These are phyloP conservation scores for Vulpes ferrilata DNA, from an alignment of 2,113 vertebrate species.

Conservation along the genomic window DNA sequence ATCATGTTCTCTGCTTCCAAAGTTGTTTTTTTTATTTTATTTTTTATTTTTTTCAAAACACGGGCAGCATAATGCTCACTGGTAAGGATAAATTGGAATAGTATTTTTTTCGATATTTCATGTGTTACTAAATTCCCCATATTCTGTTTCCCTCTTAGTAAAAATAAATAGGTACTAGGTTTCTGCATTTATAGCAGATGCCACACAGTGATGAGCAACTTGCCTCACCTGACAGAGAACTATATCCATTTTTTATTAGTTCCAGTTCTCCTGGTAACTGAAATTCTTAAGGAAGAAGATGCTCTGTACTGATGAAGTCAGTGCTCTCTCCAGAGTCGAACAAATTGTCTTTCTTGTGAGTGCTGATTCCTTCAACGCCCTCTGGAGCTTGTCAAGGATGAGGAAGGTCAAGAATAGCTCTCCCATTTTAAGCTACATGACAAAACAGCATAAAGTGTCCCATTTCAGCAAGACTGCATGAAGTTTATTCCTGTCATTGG, in stretches of 20 bases:
- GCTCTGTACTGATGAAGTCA: conserved; percentile 3
- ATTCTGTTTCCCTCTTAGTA: background rate
- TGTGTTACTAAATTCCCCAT: background rate
- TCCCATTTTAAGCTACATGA: conserved; percentile 80
- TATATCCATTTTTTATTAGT: conserved; percentile 15
- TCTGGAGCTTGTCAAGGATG: conserved; percentile 84
- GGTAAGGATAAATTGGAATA: background rate
- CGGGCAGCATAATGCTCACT: background rate
- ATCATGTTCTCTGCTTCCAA: background rate
- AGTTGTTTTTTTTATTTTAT: background rate
- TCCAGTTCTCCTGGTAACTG: background rate
- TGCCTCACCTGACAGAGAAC: background rate
- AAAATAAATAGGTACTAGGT: background rate
- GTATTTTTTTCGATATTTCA: background rate
- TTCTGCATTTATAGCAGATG: background rate
- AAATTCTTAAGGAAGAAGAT: background rate
- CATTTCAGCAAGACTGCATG: conserved; percentile 88
- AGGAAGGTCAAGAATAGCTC: conserved; percentile 79
- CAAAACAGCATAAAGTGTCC: conserved; percentile 87
- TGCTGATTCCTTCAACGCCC: conserved; percentile 66
- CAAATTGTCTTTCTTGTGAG: conserved; percentile 63
- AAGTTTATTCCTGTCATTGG: conserved; percentile 87
- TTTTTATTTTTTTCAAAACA: background rate
- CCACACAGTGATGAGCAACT: background rate
- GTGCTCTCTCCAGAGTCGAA: conserved; percentile 58